Evolutionary conservation across 2,113 vertebrate species (phyloP), one percentile per base, ranked within the genome.

Genomic region (Chamaetylas fuelleborni): DNA sequence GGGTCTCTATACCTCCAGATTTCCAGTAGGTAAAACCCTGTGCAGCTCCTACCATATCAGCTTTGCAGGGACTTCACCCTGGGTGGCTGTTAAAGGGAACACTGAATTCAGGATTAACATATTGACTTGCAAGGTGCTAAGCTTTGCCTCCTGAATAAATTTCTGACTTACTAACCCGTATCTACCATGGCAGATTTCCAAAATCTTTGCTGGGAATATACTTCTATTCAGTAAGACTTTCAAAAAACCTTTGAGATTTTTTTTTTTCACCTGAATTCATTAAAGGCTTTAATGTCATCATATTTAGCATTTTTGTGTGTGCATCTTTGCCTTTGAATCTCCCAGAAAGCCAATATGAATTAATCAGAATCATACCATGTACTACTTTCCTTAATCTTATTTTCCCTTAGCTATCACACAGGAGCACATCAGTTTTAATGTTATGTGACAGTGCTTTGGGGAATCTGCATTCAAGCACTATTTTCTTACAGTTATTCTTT

Each of bases 281-380:
- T 89, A 89, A 89, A 93, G 58, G 19, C 51, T 92, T 95, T 90
- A 81, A 83, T 88, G 71, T 92, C 88, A 67, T 81, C 78, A 38
- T 93, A 91, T 73, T 92, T 95, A 88, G 79, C 74, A 82, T 93
- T 92, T 93, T 33, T 57, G 2, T 81, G 26, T 83, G 36, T 53
- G 33, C 4, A 2, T 69, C 53, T 92, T 50, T 81, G 48, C 53
- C 81, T 95, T 76, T 91, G 87, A 92, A 79, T 84, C 58, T 88
- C 85, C 40, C 54, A 90, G 86, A 93, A 96, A 97, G 79, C 71
- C 81, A 88, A n/a, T 87, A 77, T 82, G 66, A 94, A 91, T 95
- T 69, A 74, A 81, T 80, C 62, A 80, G 81, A 85, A 58, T 82
- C 33, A 47, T 53, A 80, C 50, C 45, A 53, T 69, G 73, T 92